These are phyloP conservation scores for Aplodontia rufa DNA, from an alignment of 2,113 vertebrate genomes.

Conservation along the genomic window DNA sequence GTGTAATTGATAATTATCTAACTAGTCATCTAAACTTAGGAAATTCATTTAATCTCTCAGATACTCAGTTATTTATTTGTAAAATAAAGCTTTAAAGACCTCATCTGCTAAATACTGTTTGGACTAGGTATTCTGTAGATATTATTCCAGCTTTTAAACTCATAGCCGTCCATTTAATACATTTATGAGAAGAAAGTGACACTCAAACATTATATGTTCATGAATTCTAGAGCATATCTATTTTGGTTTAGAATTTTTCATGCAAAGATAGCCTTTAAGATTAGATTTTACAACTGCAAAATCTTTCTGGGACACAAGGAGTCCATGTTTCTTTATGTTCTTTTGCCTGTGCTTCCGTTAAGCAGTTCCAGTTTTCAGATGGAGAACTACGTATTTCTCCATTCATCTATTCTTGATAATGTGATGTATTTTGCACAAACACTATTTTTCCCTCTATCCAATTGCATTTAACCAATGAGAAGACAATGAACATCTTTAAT, in stretches of 20 bases:
- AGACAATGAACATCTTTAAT: conserved; percentile 6
- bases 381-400: not conserved
- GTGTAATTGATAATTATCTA: conserved; percentile 32
- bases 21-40: conserved; percentile 40
- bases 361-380: conserved; percentile 33
- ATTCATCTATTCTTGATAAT: not conserved
- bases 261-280: conserved; percentile 27
- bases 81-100: conserved; percentile 31
- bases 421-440: conserved; percentile 12
- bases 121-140: not conserved
- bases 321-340: not conserved
- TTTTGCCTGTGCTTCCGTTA: not conserved
- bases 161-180: conserved; percentile 11
- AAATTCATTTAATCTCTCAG: conserved; percentile 36
- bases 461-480: not conserved
- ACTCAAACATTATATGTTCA: not conserved
- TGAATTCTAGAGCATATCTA: conserved; percentile 7
- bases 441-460: not conserved
- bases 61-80: conserved; percentile 28
- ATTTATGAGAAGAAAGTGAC: not conserved
- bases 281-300: not conserved
- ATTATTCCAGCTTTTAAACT: not conserved
- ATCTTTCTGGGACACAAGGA: conserved; percentile 7
- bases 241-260: conserved; percentile 1
- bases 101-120: conserved; percentile 32